Conservation (phyloP, 2,113 vertebrate genomes). For the Astur gentilis region DNA sequence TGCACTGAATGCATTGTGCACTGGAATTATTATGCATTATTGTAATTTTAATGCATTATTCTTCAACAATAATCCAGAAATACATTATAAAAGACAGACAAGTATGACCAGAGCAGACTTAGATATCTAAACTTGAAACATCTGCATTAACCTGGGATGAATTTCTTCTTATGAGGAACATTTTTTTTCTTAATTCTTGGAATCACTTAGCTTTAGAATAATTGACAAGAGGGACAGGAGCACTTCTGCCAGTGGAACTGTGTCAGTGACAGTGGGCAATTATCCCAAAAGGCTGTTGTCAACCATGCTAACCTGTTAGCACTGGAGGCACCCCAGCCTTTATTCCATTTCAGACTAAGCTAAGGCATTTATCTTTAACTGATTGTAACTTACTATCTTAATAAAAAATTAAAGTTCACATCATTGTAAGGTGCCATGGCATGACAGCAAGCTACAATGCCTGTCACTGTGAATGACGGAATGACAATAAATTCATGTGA, state of each 20-base stretch:
- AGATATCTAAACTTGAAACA: neutral
- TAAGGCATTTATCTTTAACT: slow-evolving; percentile 36
- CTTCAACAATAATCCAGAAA: neutral
- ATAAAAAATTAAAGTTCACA: slow-evolving; percentile 49
- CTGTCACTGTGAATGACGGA: slow-evolving; percentile 45
- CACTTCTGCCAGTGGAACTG: neutral
- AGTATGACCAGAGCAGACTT: neutral
- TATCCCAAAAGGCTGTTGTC: neutral
- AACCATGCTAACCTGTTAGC: neutral
- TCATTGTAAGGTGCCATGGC: slow-evolving; percentile 17
- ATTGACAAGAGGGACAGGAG: neutral
- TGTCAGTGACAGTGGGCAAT: neutral
- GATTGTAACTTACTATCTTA: slow-evolving; percentile 9
- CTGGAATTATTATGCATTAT: neutral
- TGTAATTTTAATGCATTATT: neutral
- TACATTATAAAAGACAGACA: neutral
- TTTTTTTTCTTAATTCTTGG: neutral
- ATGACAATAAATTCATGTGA: slow-evolving; percentile 34
- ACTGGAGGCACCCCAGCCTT: neutral
- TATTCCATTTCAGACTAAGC: neutral
- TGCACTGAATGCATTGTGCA: neutral
- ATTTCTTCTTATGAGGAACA: neutral
- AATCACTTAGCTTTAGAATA: neutral
- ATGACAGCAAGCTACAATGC: slow-evolving; percentile 41
- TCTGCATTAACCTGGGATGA: neutral